These are phyloP conservation scores for Planococcus citri DNA, from an alignment of 1,140 invertebrate genomes.

Conservation along the genomic window DNA sequence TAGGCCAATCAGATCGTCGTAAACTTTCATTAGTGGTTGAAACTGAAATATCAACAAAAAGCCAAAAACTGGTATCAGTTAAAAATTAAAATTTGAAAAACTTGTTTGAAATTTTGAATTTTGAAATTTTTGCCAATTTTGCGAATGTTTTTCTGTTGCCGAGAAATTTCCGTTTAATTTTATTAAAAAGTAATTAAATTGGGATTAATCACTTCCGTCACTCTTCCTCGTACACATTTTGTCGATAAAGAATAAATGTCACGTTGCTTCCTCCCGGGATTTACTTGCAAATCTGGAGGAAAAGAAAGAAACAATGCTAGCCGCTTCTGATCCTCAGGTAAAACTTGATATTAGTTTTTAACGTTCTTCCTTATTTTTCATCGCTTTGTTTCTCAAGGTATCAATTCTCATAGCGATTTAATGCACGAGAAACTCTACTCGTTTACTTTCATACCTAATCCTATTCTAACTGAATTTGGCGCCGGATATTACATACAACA, in stretches of 20 bases:
- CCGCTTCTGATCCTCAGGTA: conserved; percentile 68
- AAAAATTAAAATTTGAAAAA: background rate
- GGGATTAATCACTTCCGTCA: too few relatives aligned
- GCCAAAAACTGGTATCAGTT: background rate
- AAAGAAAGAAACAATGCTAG: conserved; percentile 53
- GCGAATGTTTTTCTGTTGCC: background rate
- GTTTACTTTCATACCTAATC: too few relatives aligned
- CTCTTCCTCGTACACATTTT: background rate
- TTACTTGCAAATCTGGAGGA: conserved; percentile 31
- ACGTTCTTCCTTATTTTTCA: too few relatives aligned
- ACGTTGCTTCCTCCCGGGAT: background rate
- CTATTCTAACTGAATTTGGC: too few relatives aligned
- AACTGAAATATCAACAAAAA: background rate
- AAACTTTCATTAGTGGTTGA: too few relatives aligned
- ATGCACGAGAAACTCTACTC: too few relatives aligned
- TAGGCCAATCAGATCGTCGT: too few relatives aligned
- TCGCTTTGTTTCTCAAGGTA: too few relatives aligned
- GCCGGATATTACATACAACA: background rate
- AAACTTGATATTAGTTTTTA: background rate
- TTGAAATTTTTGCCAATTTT: background rate
- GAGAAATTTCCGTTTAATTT: too few relatives aligned
- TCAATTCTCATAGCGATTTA: too few relatives aligned
- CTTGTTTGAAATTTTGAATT: background rate
- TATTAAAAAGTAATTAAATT: too few relatives aligned
- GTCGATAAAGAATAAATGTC: background rate